Percentiles rank a stretch among this genome's conserved stretches.
Evolutionary conservation across 1,140 invertebrate genomes (phyloP).

Genomic region (Drosophila kohkoa): DNA sequence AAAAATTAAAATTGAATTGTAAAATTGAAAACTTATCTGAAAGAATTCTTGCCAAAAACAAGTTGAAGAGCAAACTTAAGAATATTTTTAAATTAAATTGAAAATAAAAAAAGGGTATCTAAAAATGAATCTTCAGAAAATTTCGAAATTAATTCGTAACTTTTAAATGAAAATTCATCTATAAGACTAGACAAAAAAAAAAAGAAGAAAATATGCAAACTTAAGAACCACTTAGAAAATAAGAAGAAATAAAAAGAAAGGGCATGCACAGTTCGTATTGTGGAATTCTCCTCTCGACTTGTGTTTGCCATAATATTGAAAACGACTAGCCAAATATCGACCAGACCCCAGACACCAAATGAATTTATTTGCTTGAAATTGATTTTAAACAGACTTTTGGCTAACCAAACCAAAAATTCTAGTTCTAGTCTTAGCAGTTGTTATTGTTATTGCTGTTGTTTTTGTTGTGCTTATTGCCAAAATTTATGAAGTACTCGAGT

Average conservation of each 20-base stretch:
- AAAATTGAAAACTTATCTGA: no score
- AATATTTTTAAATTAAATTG: no score
- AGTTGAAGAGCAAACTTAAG: no score
- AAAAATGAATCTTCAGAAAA: no score
- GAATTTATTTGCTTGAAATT: constrained; percentile 74
- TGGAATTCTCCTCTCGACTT: constrained; percentile 1
- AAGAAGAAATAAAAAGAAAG: constrained; percentile 1
- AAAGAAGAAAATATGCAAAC: no score
- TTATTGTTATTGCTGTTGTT: constrained; percentile 15
- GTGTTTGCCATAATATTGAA: constrained; percentile 46
- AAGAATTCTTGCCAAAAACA: no score
- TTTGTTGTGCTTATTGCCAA: neutral
- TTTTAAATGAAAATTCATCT: no score
- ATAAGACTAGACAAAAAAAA: no score
- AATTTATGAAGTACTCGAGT: neutral
- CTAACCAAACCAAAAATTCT: constrained; percentile 22
- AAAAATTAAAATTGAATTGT: no score
- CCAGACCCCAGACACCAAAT: constrained; percentile 5
- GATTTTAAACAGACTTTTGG: constrained; percentile 66
- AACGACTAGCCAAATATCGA: constrained; percentile 35
- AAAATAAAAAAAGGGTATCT: no score
- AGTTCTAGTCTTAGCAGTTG: constrained; percentile 14
- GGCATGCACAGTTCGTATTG: constrained; percentile 10
- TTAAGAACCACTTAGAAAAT: no score
- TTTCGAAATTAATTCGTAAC: no score